Evolutionary conservation across 2,113 vertebrate species (phyloP), one percentile per base, ranked within the genome.

Genomic region (Acanthisitta chloris): DNA sequence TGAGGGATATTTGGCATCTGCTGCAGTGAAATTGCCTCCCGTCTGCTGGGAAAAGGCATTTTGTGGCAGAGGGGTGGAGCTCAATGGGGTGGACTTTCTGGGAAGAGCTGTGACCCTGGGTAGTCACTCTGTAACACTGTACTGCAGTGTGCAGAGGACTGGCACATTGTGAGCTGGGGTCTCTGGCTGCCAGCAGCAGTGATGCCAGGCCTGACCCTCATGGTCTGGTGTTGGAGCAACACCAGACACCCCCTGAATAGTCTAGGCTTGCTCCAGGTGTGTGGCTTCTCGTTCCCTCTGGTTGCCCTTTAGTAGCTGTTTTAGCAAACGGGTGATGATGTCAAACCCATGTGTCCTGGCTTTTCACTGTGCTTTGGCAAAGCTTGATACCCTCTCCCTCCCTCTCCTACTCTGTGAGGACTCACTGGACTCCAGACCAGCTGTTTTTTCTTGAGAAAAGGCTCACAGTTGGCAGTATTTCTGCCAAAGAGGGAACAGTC

Each of bases 201-300:
- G 11, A 6, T 14, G 29, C 25, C 0, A 2, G 9, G 15, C 52
- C 51, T 76, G 52, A 21, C 48, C 14, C 6, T 54, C 0, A 0
- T 1, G 3, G 34, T 59, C 40, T 87, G 71, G 17, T 80, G 80
- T 21, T 69, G 73, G 29, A 59, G n/a, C 57, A 57, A 67, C 58
- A 52, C 21, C 48, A 78, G 31, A 24, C 0, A 4, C 9, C 10
- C 15, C 17, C 12, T 55, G 28, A 52, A 40, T 18, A n/a, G 17
- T 34, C 3, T 49, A 18, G 34, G 17, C 8, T 72, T 69, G 15
- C 33, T 85, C 21, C 40, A 58, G 31, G 8, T 48, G 4, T 57
- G 10, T 0, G 4, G 28, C 54, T 77, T 80, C 45, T 52, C 42
- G n/a, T 77, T 84, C 18, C 10, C 8, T 38, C n/a, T 71, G 28